phyloP scores from a whole-genome alignment of 2,113 vertebrate species.

The Telmatochromis brachygnathus region DNA sequence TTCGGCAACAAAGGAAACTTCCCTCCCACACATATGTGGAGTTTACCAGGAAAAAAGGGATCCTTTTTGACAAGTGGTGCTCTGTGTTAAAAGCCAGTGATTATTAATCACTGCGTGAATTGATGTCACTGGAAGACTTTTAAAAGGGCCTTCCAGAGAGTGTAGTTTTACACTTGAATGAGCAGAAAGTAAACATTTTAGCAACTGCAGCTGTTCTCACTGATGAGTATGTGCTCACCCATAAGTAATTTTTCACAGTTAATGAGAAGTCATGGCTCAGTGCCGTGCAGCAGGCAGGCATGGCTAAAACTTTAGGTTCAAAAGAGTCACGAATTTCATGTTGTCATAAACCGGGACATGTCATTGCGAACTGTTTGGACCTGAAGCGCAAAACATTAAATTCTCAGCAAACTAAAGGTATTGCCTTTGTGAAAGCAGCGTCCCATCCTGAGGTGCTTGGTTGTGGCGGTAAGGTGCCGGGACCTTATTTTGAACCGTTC shows the following conservation, averaged over 20 bases:
- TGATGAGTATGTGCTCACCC: background rate
- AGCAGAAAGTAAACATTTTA: background rate
- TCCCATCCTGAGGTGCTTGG: accelerated
- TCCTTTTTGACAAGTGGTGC: background rate
- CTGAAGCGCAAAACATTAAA: background rate
- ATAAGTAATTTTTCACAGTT: accelerated
- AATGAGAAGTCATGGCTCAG: background rate
- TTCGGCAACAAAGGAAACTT: background rate
- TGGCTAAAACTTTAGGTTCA: background rate
- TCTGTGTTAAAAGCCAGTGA: accelerated
- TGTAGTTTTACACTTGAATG: background rate
- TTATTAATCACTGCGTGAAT: background rate
- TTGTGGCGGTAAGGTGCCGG: accelerated
- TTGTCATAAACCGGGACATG: background rate
- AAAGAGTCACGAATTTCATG: accelerated
- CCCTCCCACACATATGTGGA: accelerated
- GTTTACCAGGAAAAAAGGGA: background rate
- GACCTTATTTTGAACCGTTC: background rate
- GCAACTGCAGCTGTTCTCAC: accelerated
- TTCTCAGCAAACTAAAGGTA: background rate
- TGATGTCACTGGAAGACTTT: background rate
- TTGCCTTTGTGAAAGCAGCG: background rate
- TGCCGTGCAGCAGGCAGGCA: background rate
- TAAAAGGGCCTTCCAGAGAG: accelerated
- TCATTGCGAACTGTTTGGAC: accelerated